Conservation (phyloP, 2,888 invertebrate species). For the Melieria crassipennis region DNA sequence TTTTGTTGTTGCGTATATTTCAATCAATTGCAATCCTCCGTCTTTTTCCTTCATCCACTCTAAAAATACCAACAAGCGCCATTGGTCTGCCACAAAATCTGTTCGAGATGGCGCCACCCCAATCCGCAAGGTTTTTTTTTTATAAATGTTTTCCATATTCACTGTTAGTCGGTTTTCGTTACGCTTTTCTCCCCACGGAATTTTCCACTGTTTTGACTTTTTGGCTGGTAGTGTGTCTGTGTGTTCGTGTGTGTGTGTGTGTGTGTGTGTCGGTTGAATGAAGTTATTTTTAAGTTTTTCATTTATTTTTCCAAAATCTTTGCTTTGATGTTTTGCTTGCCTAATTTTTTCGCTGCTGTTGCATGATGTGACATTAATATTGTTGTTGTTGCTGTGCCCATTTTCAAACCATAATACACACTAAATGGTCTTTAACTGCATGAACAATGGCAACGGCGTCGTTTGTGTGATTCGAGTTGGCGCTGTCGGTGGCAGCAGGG, state of each 20-base stretch:
- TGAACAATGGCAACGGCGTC: constrained; percentile 17
- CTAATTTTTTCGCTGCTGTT: neutral
- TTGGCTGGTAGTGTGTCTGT: neutral
- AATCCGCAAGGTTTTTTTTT: too few species aligned
- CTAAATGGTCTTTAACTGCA: constrained; percentile 26
- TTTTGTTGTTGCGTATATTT: too few species aligned
- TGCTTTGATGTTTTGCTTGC: constrained; percentile 22
- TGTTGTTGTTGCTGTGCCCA: constrained; percentile 2
- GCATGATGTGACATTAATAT: neutral
- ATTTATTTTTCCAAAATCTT: constrained; percentile 24
- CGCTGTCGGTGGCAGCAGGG: neutral
- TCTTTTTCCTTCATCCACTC: too few species aligned
- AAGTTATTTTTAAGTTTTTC: constrained; percentile 32
- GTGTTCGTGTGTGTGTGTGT: neutral
- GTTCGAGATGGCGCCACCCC: too few species aligned
- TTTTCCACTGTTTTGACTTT: neutral
- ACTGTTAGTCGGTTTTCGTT: neutral
- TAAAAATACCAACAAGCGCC: too few species aligned
- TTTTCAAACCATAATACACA: constrained; percentile 2
- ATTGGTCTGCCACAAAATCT: too few species aligned
- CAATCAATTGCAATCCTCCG: too few species aligned
- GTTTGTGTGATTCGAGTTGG: neutral
- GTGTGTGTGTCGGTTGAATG: neutral
- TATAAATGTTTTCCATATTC: too few species aligned
- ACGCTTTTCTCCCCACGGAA: neutral